Conservation (phyloP, 2,113 vertebrate species). For the Nannospalax galili region DNA sequence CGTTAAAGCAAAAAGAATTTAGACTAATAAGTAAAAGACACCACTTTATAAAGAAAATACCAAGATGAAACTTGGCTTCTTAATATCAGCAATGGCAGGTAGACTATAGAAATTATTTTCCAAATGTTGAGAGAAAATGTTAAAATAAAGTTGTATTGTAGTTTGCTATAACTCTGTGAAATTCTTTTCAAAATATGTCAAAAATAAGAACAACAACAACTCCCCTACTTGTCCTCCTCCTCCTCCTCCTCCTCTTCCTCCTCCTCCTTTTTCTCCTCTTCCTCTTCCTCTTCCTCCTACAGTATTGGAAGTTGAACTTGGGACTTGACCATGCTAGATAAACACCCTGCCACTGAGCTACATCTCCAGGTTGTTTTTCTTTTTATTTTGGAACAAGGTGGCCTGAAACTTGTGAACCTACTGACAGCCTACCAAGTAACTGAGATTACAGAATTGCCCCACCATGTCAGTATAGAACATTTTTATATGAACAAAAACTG, state of each 20-base stretch:
- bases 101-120: not conserved
- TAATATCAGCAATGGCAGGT: not conserved
- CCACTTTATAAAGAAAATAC: not conserved
- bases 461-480: not conserved
- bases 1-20: not conserved
- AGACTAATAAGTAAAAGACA: not conserved
- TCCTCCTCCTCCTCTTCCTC: too few species aligned
- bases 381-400: not conserved
- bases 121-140: not conserved
- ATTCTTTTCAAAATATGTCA: not conserved
- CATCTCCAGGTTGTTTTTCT: not conserved
- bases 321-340: not conserved
- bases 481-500: not conserved
- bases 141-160: not conserved
- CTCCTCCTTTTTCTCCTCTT: too few species aligned
- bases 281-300: not conserved
- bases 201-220: not conserved
- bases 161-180: not conserved
- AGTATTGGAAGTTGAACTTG: not conserved
- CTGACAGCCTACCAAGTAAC: not conserved
- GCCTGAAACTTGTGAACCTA: too few species aligned
- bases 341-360: not conserved
- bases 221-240: too few species aligned
- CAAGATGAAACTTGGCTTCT: not conserved
- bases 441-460: not conserved